A percentile compares a stretch with the other conserved stretches of the same genome.
phyloP scores from a whole-genome alignment of 1,140 invertebrate genomes.

The Drosophila biarmipes region DNA sequence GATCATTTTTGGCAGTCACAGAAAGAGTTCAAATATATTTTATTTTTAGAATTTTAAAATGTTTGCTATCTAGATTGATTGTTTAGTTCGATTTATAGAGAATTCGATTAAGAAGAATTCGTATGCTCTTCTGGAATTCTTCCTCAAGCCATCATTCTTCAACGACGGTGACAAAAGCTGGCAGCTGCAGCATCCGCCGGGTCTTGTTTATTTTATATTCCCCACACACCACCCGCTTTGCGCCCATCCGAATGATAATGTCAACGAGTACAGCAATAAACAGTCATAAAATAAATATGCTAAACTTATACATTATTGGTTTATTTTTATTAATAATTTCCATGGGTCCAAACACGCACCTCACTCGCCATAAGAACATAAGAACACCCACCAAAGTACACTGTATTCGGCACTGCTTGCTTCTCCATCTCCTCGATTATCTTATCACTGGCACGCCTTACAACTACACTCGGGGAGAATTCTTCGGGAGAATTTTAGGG shows the following conservation, averaged over 20 bases:
- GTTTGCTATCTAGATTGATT: neutral
- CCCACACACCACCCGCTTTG: constrained; percentile 10
- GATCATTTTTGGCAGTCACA: neutral
- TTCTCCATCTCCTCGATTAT: neutral
- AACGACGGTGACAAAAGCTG: constrained; percentile 40
- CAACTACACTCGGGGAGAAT: too few species aligned
- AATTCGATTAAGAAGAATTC: constrained; percentile 2
- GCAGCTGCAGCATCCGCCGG: constrained; percentile 23
- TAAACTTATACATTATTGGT: constrained; percentile 43
- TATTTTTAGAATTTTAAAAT: too few species aligned
- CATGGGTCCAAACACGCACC: constrained; percentile 34
- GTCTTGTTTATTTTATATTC: constrained; percentile 14
- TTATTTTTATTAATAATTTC: constrained; percentile 33
- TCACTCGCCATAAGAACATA: constrained; percentile 6
- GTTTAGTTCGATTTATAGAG: neutral
- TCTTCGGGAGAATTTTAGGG: neutral
- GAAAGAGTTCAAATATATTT: too few species aligned
- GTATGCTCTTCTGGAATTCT: neutral
- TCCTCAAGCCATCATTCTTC: constrained; percentile 4
- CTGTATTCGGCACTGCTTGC: constrained; percentile 9
- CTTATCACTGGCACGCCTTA: neutral
- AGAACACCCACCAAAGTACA: constrained; percentile 9
- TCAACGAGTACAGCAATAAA: constrained; percentile 17
- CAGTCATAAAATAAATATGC: constrained; percentile 29
- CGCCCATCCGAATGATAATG: constrained; percentile 46